A percentile compares a stretch with the other conserved stretches of the same genome.
phyloP scores from a whole-genome alignment of 2,113 vertebrate species.

The Pandion haliaetus region DNA sequence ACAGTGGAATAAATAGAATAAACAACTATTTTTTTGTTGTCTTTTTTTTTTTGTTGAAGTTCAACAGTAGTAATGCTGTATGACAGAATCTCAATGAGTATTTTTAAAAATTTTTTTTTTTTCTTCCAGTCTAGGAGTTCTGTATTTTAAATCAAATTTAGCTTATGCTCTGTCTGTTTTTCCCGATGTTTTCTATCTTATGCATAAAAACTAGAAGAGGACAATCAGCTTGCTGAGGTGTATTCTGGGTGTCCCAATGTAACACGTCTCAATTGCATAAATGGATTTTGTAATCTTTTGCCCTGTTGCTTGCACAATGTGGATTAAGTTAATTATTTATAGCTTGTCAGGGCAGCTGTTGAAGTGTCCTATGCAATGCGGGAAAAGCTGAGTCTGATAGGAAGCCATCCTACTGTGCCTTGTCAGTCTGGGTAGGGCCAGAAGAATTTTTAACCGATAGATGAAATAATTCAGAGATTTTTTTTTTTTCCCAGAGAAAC shows the following conservation, averaged over 20 bases:
- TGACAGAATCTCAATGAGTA: not conserved
- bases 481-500: not conserved
- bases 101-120: not conserved
- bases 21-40: not conserved
- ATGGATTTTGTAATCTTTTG: slow-evolving; percentile 34
- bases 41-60: not conserved
- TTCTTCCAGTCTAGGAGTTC: not conserved
- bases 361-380: not conserved
- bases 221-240: not conserved
- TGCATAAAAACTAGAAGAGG: not conserved
- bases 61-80: not conserved
- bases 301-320: slow-evolving; percentile 4
- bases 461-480: not conserved
- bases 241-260: not conserved
- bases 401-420: not conserved
- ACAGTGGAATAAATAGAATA: not conserved
- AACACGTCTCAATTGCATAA: not conserved
- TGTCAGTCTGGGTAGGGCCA: not conserved
- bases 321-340: slow-evolving; percentile 59
- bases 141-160: not conserved
- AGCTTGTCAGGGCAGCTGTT: not conserved
- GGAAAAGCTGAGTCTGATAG: not conserved
- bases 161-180: not conserved
- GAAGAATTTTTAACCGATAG: not conserved
- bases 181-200: not conserved